Evolutionary conservation across 2,113 vertebrate genomes (phyloP).

Genomic region (Vidua chalybeata): DNA sequence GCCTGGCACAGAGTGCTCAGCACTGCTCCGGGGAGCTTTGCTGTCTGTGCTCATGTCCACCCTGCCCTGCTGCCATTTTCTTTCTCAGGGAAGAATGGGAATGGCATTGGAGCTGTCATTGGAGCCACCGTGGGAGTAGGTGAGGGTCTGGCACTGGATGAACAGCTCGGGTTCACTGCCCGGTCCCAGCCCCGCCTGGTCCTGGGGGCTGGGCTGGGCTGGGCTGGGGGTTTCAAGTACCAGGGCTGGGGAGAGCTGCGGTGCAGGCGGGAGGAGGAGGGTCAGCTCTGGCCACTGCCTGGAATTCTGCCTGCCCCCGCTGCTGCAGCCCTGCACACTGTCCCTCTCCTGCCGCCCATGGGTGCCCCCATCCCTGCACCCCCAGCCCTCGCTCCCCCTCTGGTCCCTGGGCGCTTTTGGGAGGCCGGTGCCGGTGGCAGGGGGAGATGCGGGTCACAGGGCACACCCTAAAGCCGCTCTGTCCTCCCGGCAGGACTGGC

Average conservation of each 20-base stretch:
- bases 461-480: accelerated
- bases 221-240: background rate
- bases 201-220: no score
- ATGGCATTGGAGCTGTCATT: accelerated
- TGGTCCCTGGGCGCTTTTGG: background rate
- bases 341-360: accelerated
- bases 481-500: background rate
- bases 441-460: accelerated
- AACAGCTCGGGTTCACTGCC: background rate
- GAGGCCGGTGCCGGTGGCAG: background rate
- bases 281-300: background rate
- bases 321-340: background rate
- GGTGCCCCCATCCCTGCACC: background rate
- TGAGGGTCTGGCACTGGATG: background rate
- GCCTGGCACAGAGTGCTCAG: background rate
- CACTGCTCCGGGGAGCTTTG: background rate
- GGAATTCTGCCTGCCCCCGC: accelerated
- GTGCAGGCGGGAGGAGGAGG: accelerated
- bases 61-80: background rate
- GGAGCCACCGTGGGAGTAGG: background rate
- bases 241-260: background rate
- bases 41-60: background rate
- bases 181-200: accelerated
- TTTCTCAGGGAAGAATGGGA: accelerated
- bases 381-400: background rate